phyloP scores from a whole-genome alignment of 2,888 invertebrate species.

The Xanthorhoe designata region DNA sequence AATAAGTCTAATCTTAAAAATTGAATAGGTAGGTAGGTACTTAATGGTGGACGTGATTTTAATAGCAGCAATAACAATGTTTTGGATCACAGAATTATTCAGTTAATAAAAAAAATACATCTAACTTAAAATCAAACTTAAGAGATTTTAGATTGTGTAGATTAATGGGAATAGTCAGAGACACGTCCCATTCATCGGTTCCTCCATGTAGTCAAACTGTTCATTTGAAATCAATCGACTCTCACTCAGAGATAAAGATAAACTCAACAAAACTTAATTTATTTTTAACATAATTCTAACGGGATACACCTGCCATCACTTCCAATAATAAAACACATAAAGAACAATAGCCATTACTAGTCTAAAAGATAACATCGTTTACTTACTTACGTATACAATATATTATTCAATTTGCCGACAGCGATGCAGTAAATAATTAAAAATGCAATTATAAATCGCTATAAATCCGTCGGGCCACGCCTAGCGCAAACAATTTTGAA shows the following conservation, averaged over 20 bases:
- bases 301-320: slow-evolving; percentile 41
- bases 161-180: too few species aligned
- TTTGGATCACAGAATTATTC: too few species aligned
- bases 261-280: slow-evolving; percentile 1
- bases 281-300: slow-evolving; percentile 19
- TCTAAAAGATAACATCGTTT: slow-evolving; percentile 65
- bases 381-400: slow-evolving; percentile 14
- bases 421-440: slow-evolving; percentile 80
- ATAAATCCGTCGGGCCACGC: slow-evolving; percentile 81
- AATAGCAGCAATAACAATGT: too few species aligned
- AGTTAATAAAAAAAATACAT: too few species aligned
- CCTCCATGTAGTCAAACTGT: too few species aligned
- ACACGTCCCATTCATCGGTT: too few species aligned
- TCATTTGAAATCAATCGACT: background rate
- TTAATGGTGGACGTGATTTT: too few species aligned
- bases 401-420: slow-evolving; percentile 76
- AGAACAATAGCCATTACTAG: slow-evolving; percentile 42
- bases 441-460: slow-evolving; percentile 80
- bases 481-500: slow-evolving; percentile 38
- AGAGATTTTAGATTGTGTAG: too few species aligned
- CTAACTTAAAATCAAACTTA: too few species aligned
- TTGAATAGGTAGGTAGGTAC: too few species aligned
- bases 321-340: slow-evolving; percentile 30
- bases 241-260: background rate
- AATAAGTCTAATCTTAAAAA: too few species aligned